A percentile compares a stretch with the other conserved stretches of the same genome.
These are phyloP conservation scores for Gavialis gangeticus DNA, from an alignment of 2,113 vertebrate genomes.

Conservation along the genomic window DNA sequence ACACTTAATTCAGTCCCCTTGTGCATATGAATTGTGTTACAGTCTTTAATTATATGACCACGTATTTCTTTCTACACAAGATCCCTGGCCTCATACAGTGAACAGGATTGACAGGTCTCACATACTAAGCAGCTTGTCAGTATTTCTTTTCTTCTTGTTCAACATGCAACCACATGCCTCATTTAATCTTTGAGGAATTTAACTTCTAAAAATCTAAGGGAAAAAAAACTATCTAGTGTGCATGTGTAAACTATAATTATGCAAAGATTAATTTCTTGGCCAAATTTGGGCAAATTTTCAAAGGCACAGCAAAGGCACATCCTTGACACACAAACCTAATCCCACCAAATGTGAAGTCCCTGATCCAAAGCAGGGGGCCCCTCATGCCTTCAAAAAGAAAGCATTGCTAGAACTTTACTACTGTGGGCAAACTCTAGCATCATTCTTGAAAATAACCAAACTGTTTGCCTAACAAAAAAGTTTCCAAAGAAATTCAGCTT, in stretches of 20 bases:
- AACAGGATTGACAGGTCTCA: neutral
- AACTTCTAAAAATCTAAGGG: neutral
- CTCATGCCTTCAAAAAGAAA: neutral
- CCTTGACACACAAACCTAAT: neutral
- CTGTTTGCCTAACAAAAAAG: neutral
- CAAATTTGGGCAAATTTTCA: neutral
- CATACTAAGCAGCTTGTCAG: neutral
- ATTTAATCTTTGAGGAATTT: neutral
- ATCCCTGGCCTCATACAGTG: neutral
- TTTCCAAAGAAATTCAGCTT: neutral
- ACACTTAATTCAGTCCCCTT: neutral
- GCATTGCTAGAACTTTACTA: neutral
- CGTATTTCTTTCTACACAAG: neutral
- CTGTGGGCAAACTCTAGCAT: neutral
- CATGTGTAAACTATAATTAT: neutral
- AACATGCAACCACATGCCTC: neutral
- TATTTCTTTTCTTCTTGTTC: neutral
- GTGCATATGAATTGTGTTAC: neutral
- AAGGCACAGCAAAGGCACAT: neutral
- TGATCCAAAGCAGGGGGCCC: neutral
- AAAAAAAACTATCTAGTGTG: neutral
- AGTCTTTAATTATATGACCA: neutral
- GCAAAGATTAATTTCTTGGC: neutral
- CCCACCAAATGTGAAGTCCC: neutral
- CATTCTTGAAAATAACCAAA: neutral